These are phyloP conservation scores for Echinops telfairi DNA, from an alignment of 2,113 vertebrate genomes.

Conservation along the genomic window DNA sequence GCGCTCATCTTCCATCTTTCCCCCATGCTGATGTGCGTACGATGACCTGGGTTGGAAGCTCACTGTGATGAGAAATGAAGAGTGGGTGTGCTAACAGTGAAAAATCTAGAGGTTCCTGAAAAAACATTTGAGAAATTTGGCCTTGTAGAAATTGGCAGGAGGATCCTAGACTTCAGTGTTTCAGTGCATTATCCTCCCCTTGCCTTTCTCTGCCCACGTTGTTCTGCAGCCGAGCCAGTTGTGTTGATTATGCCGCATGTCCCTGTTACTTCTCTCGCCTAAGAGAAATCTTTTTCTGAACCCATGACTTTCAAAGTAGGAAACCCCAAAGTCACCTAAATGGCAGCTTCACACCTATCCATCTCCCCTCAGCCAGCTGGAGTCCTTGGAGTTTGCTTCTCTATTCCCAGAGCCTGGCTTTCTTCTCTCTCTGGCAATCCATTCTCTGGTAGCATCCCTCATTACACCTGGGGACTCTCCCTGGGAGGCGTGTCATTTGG, in stretches of 20 bases:
- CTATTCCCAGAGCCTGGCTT: not conserved
- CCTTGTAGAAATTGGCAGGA: not conserved
- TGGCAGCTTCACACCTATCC: not conserved
- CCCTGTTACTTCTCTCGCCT: not conserved
- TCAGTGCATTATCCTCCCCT: not conserved
- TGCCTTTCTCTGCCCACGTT: not conserved
- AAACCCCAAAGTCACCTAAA: slow-evolving; percentile 40
- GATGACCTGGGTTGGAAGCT: not conserved
- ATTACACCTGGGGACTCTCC: not conserved
- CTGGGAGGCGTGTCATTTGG: not conserved
- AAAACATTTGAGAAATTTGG: not conserved
- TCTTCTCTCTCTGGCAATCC: not conserved
- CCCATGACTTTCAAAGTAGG: slow-evolving; percentile 28
- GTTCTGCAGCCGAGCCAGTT: not conserved
- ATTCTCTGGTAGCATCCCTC: not conserved
- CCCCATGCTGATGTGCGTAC: not conserved
- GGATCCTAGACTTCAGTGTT: not conserved
- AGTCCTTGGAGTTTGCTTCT: not conserved
- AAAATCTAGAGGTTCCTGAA: slow-evolving; percentile 19
- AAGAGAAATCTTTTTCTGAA: slow-evolving; percentile 54
- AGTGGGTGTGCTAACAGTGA: not conserved
- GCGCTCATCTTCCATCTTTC: not conserved
- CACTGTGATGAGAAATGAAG: not conserved
- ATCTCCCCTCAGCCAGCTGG: not conserved
- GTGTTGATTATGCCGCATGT: not conserved